Conservation (phyloP, 2,888 invertebrate genomes). For the Yponomeuta cagnagella region DNA sequence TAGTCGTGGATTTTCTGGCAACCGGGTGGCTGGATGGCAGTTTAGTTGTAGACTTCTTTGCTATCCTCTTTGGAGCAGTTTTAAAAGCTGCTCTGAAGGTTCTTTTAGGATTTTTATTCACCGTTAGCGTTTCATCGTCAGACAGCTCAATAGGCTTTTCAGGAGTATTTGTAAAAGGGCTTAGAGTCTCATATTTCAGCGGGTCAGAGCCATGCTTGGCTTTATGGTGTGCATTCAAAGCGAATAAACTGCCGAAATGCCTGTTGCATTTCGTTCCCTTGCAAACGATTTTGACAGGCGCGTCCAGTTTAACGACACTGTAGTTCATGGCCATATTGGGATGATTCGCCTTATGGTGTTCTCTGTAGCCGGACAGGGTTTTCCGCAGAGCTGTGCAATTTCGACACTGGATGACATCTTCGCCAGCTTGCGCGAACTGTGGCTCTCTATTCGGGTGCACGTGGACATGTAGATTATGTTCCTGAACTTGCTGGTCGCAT, state of each 20-base stretch:
- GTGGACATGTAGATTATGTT: constrained; percentile 32
- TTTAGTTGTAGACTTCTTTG: constrained; percentile 52
- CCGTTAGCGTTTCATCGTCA: neutral
- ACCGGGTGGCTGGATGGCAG: constrained; percentile 35
- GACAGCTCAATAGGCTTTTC: neutral
- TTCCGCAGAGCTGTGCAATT: constrained; percentile 49
- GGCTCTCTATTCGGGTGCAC: constrained; percentile 33
- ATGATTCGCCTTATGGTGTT: constrained; percentile 49
- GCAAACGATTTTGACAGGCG: constrained; percentile 32
- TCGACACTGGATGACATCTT: constrained; percentile 60
- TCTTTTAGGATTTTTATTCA: neutral
- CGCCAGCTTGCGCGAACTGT: constrained; percentile 45
- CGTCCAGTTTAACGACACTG: constrained; percentile 17
- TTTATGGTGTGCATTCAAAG: constrained; percentile 39
- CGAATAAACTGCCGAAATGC: constrained; percentile 34
- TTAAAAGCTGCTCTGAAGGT: neutral
- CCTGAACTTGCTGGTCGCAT: constrained; percentile 41
- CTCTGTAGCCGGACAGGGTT: constrained; percentile 37
- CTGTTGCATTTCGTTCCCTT: constrained; percentile 30
- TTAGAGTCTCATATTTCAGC: neutral
- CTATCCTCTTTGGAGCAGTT: constrained; percentile 31
- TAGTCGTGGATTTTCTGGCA: constrained; percentile 72
- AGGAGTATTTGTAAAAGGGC: neutral
- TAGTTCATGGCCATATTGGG: constrained; percentile 20
- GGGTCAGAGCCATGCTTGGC: constrained; percentile 16